phyloP scores from a whole-genome alignment of 2,113 vertebrate genomes.

The Pimephales promelas region DNA sequence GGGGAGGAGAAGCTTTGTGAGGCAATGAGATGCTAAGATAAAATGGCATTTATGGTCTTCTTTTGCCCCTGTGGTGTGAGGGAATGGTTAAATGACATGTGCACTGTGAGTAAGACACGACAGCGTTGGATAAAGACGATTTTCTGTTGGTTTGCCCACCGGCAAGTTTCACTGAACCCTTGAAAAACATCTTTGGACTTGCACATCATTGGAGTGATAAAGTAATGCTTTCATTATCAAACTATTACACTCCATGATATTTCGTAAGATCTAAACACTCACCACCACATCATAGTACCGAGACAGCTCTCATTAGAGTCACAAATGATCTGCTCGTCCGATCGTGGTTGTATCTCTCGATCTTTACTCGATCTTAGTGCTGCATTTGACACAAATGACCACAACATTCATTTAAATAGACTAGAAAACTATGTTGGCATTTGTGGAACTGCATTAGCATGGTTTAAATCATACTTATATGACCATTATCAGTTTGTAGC shows the following conservation, averaged over 20 bases:
- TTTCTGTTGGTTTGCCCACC: slow-evolving; percentile 21
- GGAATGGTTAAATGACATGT: slow-evolving; percentile 30
- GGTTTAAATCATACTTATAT: too few species aligned
- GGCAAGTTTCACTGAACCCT: not conserved
- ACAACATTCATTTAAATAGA: too few species aligned
- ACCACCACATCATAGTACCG: too few species aligned
- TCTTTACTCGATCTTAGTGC: too few species aligned
- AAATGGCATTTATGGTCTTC: slow-evolving; percentile 9
- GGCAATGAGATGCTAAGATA: slow-evolving; percentile 61
- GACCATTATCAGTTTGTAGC: too few species aligned
- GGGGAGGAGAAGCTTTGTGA: slow-evolving; percentile 50
- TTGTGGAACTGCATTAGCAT: too few species aligned
- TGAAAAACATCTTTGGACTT: slow-evolving; percentile 7
- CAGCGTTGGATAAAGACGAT: slow-evolving; percentile 11
- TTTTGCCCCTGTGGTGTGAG: slow-evolving; percentile 27
- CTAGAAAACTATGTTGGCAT: too few species aligned
- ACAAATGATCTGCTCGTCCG: too few species aligned
- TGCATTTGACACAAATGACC: too few species aligned
- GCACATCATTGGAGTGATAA: not conserved
- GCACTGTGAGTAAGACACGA: slow-evolving; percentile 25
- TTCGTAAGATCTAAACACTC: not conserved
- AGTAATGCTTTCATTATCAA: slow-evolving; percentile 37
- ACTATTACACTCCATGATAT: not conserved
- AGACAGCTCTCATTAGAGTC: too few species aligned
- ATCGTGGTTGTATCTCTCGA: too few species aligned